These are phyloP conservation scores for Scortum barcoo DNA, from an alignment of 2,113 vertebrate species.

Conservation along the genomic window DNA sequence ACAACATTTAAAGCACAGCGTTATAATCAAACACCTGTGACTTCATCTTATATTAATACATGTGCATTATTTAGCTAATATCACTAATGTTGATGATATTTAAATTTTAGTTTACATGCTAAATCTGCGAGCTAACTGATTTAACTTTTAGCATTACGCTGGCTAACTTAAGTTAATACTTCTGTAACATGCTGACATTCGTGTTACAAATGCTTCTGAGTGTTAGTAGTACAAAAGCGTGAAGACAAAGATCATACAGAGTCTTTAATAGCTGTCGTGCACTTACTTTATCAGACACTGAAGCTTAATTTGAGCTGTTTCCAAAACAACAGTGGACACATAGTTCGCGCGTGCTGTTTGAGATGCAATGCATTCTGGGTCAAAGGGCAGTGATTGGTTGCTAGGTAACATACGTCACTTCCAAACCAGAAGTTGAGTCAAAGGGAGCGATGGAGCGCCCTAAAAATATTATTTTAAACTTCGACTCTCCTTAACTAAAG, in stretches of 20 bases:
- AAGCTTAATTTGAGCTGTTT: background rate
- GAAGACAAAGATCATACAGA: no score
- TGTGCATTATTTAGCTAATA: background rate
- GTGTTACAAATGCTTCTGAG: background rate
- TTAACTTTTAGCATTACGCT: background rate
- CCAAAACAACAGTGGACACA: background rate
- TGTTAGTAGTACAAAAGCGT: background rate
- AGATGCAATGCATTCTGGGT: conserved; percentile 61
- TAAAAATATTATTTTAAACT: background rate
- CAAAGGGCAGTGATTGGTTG: conserved; percentile 36
- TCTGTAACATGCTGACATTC: conserved; percentile 12
- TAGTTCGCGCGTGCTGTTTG: conserved; percentile 71
- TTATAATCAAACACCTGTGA: background rate
- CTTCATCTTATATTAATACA: background rate
- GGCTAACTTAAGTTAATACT: background rate
- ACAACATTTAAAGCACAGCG: background rate
- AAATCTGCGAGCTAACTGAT: conserved; percentile 28
- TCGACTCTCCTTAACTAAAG: background rate
- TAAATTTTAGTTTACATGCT: conserved; percentile 1
- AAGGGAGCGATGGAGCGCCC: background rate
- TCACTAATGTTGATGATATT: fast-evolving
- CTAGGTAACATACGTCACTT: conserved; percentile 33
- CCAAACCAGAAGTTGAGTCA: background rate
- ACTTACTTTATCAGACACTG: conserved; percentile 46
- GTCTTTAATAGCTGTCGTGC: background rate